phyloP scores from a whole-genome alignment of 2,113 vertebrate species.

The Columba livia region DNA sequence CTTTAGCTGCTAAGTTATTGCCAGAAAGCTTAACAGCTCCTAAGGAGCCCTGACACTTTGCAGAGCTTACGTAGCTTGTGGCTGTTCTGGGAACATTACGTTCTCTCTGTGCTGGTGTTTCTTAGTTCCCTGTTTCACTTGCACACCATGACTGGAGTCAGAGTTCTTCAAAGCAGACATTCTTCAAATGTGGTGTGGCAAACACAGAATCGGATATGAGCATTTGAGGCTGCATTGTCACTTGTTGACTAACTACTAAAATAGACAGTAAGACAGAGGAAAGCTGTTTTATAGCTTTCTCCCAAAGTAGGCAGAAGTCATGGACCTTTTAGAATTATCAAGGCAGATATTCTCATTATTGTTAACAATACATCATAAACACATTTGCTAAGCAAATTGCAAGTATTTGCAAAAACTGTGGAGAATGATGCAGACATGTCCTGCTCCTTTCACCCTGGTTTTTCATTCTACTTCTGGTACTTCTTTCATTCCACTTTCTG shows the following conservation, averaged over 20 bases:
- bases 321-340: neutral
- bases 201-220: accelerated
- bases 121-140: neutral
- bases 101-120: accelerated
- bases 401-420: neutral
- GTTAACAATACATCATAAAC: neutral
- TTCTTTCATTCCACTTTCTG: neutral
- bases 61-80: neutral
- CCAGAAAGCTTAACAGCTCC: neutral
- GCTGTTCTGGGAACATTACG: neutral
- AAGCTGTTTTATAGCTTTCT: neutral
- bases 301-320: neutral
- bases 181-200: neutral
- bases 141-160: neutral
- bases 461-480: neutral
- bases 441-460: neutral
- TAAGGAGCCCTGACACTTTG: neutral
- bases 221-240: neutral
- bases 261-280: neutral
- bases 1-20: neutral
- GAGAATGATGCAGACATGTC: neutral
- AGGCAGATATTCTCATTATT: neutral
- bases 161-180: neutral
- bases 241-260: neutral
- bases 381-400: neutral